Conservation (phyloP, 2,888 invertebrate species). For the Epinotia bilunana region DNA sequence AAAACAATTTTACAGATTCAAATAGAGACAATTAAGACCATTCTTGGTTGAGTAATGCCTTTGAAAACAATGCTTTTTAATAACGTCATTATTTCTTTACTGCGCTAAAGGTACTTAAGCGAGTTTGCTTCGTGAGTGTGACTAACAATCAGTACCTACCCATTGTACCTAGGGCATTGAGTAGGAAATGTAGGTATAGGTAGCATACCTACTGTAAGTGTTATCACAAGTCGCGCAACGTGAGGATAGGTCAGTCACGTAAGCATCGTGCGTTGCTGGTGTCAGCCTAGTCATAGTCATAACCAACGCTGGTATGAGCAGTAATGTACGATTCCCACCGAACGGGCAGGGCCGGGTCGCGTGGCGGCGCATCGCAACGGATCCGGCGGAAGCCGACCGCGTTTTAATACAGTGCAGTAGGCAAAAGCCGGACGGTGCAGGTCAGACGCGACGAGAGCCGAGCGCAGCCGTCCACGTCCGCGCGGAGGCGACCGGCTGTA, state of each 20-base stretch:
- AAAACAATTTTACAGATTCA: constrained; percentile 55
- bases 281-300: constrained; percentile 19
- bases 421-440: too few species aligned
- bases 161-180: constrained; percentile 6
- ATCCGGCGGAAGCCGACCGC: too few species aligned
- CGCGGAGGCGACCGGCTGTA: too few species aligned
- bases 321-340: too few species aligned
- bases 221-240: constrained; percentile 59
- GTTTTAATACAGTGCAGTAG: too few species aligned
- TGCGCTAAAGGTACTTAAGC: constrained; percentile 24
- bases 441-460: too few species aligned
- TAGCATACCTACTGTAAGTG: constrained; percentile 47
- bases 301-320: constrained; percentile 11
- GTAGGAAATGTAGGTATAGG: constrained; percentile 6
- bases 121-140: constrained; percentile 37
- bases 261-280: constrained; percentile 50
- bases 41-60: constrained; percentile 58
- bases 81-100: constrained; percentile 44
- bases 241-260: constrained; percentile 81
- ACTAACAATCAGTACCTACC: constrained; percentile 38
- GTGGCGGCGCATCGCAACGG: too few species aligned
- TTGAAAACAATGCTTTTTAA: constrained; percentile 53
- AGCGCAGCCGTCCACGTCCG: too few species aligned
- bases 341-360: too few species aligned
- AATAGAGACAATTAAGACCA: constrained; percentile 59